Evolutionary conservation across 1,140 invertebrate species (phyloP), one percentile per base, ranked within the genome.

Genomic region (Acromyrmex echinatior): DNA sequence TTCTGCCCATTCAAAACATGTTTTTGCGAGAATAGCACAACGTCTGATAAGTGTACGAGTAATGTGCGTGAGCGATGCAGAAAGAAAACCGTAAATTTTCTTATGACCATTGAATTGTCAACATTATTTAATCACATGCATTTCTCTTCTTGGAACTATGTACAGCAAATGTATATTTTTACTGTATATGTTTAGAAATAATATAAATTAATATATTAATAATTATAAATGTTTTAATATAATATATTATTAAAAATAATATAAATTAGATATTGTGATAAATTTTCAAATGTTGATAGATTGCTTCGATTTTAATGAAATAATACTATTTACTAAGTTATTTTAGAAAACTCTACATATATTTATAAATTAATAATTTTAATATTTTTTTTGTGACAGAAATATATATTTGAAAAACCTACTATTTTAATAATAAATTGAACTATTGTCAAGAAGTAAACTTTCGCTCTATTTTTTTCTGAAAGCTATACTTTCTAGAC

Each of bases 1-100:
- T 91, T 88, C 82, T 78, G 88, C 80, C 89, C 87, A 88, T 92
- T 92, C 88, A 85, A 87, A 77, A 74, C 77, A 88, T 87, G 86
- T 31, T 31, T 63, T 74, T 28, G 16, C 6, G 49, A 73, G 51
- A 60, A 45, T 81, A 28, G 21, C 28, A 9, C 63, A 28, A 14
- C 16, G 66, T 60, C 14, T 31, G 25, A 49, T 21, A 49, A 62
- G 66, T 25, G 25, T 25, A 25, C 25, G 25, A 45, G 2, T 31
- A 49, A 21, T 12, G 45, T 53, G 3, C 10, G 79, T 2, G n/a
- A 65, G 31, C 5, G 25, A 63, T 49, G 35, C 1, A 31, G 49
- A 66, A 39, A 73, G 65, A 70, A 81, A 58, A 71, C 31, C 51
- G 51, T 14, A 58, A 35, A 31, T 31, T 16, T 12, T 58, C 16